Base-by-base conservation (phyloP, 2,888 invertebrate genomes). In the Falcaria lacertinaria region DNA sequence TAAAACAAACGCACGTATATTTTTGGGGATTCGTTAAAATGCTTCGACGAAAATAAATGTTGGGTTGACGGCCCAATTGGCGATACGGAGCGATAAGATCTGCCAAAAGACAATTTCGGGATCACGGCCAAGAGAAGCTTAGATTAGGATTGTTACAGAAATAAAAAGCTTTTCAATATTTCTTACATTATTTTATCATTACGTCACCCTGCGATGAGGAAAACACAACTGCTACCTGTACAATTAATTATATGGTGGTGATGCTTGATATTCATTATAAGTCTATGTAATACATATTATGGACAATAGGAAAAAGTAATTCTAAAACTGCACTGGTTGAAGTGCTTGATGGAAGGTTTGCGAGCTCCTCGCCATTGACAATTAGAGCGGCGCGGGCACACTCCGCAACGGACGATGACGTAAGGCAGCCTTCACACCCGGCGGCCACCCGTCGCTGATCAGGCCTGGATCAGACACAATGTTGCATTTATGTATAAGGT, bases 341-440 rank as follows among this genome's bases (percentile, higher is more conserved):
- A 43, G 42, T 43, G 40, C 33, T 44, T 42, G 2, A 22, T 47
- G 41, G 45, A 49, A 49, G 48, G 47, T 49, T 51, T 17, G 47
- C 44, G 35, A 46, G 48, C 64, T 66, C 64, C 73, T 76, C 69
- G 73, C 58, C 63, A 70, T 68, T 71, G 70, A 65, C 72, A 79
- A 88, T 75, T 72, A 83, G 88, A 86, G 84, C 87, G 78, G 62
- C 69, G 73, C 83, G 64, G 49, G 71, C 84, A 75, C 66, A 63
- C 62, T 51, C 64, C 76, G 84, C 77, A 84, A 87, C 86, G 74
- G 53, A 87, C 86, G 74, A 52, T 85, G 80, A 86, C 72, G 87
- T 82, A 85, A 86, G 50, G 52, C 66, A 80, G 76, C 81, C 84
- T 82, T 85, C 82, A 80, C 76, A 80, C 73, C 60, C 56, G 53